phyloP scores from a whole-genome alignment of 2,797 vertebrate species.

The Clarias pachynema region DNA sequence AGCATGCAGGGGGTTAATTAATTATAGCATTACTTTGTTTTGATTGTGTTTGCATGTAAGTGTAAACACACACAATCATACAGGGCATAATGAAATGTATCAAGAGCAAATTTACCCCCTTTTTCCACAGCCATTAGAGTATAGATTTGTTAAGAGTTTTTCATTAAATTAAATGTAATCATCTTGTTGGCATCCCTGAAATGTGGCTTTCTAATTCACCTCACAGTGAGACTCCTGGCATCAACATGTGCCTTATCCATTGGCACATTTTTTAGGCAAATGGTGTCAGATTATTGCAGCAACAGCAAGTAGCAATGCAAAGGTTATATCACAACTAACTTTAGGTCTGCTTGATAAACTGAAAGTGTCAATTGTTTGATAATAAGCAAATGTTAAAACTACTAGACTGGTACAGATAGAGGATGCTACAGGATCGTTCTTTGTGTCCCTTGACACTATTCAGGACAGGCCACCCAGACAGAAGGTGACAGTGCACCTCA shows the following conservation, averaged over 20 bases:
- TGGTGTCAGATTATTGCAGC: constrained; percentile 45
- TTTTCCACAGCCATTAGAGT: background rate
- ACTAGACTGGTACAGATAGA: constrained; percentile 49
- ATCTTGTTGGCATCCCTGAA: constrained; percentile 7
- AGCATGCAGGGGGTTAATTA: background rate
- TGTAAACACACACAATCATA: background rate
- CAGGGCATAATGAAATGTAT: background rate
- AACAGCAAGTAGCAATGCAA: constrained; percentile 22
- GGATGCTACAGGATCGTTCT: constrained; percentile 36
- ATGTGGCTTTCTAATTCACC: constrained; percentile 43
- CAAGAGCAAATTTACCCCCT: background rate
- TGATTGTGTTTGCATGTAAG: background rate
- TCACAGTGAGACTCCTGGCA: constrained; percentile 20
- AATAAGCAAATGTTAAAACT: constrained; percentile 20
- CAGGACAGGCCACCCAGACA: constrained; percentile 59
- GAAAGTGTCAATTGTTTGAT: background rate
- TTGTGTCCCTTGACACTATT: constrained; percentile 54
- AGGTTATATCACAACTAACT: background rate
- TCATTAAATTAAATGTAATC: background rate
- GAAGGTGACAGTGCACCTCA: constrained; percentile 57
- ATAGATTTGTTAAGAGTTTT: background rate
- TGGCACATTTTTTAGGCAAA: constrained; percentile 47
- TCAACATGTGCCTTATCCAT: constrained; percentile 50
- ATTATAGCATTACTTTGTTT: background rate
- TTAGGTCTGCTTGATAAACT: background rate